Conservation (phyloP, 2,888 invertebrate species). For the Blastobasis adustella region DNA sequence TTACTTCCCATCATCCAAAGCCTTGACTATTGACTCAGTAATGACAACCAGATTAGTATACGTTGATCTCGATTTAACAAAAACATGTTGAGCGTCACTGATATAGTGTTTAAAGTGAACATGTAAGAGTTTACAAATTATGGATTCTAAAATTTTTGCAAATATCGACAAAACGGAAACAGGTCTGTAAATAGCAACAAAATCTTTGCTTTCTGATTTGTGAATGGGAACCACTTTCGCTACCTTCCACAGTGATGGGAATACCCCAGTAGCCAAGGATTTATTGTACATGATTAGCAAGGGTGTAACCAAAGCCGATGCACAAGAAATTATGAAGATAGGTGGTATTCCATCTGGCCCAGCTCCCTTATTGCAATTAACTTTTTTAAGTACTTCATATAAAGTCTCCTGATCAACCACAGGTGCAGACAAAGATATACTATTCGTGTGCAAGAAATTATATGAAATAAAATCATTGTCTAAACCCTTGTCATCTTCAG, state of each 20-base stretch:
- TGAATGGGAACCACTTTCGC: slow-evolving; percentile 10
- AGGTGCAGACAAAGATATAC: neutral
- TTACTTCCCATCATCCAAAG: slow-evolving; percentile 4
- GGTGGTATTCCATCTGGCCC: slow-evolving; percentile 12
- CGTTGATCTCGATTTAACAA: slow-evolving; percentile 7
- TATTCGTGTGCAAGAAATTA: neutral
- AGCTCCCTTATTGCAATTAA: slow-evolving; percentile 4
- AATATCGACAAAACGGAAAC: slow-evolving; percentile 9
- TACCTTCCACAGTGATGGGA: slow-evolving; percentile 13
- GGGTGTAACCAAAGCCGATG: slow-evolving; percentile 2
- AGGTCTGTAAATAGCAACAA: neutral
- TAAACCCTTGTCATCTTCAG: slow-evolving; percentile 1
- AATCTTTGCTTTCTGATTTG: slow-evolving; percentile 4
- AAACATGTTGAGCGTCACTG: slow-evolving; percentile 9
- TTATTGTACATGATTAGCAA: slow-evolving; percentile 7
- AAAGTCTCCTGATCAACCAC: neutral
- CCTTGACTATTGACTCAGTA: neutral
- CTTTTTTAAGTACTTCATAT: neutral
- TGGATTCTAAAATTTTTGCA: slow-evolving; percentile 12
- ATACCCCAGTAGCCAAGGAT: slow-evolving; percentile 10
- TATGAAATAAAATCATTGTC: neutral
- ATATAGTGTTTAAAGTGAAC: slow-evolving; percentile 5
- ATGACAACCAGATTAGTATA: slow-evolving; percentile 10
- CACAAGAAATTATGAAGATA: slow-evolving; percentile 7
- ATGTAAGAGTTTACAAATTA: slow-evolving; percentile 3